phyloP scores from a whole-genome alignment of 2,113 vertebrate genomes.

The Epinephelus moara region DNA sequence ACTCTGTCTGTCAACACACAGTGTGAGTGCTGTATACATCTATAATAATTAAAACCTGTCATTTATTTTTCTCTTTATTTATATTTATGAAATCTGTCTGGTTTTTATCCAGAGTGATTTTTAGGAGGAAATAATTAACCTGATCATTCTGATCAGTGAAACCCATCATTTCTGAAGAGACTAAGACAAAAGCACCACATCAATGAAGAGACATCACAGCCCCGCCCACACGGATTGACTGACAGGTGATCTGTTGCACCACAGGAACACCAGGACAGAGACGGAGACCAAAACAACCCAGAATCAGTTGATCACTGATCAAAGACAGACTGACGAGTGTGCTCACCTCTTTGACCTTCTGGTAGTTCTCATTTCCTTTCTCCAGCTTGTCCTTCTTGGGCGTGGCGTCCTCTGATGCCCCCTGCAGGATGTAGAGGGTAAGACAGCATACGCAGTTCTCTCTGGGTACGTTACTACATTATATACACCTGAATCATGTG shows the following conservation, averaged over 20 bases:
- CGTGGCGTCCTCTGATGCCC: slow-evolving; percentile 79
- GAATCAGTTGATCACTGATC: not conserved
- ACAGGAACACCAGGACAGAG: slow-evolving; percentile 17
- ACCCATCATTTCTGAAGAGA: slow-evolving; percentile 31
- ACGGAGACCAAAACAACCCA: not conserved
- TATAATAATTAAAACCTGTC: no score
- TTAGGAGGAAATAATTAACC: not conserved
- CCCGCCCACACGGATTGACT: slow-evolving; percentile 26
- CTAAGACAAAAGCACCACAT: slow-evolving; percentile 16
- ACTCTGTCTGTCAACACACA: no score
- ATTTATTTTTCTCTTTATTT: not conserved
- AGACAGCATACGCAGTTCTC: slow-evolving; percentile 53
- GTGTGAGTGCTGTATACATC: no score
- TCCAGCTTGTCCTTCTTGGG: slow-evolving; percentile 85
- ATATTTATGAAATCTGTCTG: not conserved
- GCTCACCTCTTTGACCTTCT: slow-evolving; percentile 93
- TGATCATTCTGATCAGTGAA: slow-evolving; percentile 16
- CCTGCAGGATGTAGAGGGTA: slow-evolving; percentile 71
- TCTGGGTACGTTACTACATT: not conserved
- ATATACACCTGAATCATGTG: slow-evolving; percentile 12
- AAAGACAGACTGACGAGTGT: slow-evolving; percentile 23
- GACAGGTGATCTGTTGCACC: slow-evolving; percentile 29
- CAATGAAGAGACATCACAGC: slow-evolving; percentile 4
- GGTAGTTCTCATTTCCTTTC: slow-evolving; percentile 96
- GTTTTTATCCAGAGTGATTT: not conserved